These are phyloP conservation scores for Tenthredo notha DNA, from an alignment of 2,888 invertebrate genomes.

Conservation along the genomic window DNA sequence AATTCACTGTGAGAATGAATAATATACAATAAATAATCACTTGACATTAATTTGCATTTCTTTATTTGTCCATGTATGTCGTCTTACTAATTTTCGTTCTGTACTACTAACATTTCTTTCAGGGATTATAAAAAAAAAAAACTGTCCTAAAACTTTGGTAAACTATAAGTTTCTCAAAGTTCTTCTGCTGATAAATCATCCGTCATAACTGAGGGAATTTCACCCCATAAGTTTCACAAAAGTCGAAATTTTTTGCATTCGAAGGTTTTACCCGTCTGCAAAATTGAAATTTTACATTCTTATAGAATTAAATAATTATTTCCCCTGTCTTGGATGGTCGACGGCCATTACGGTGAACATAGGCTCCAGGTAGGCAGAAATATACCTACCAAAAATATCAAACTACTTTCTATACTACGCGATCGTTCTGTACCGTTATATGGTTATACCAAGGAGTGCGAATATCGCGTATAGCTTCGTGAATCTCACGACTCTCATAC, in stretches of 20 bases:
- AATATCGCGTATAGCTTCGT: constrained; percentile 31
- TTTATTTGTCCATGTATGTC: not conserved
- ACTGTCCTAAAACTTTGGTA: not conserved
- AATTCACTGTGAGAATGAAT: constrained; percentile 3
- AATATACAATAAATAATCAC: not conserved
- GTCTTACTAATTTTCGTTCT: not conserved
- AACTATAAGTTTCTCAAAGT: not conserved
- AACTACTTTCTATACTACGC: constrained; percentile 69
- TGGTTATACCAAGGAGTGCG: constrained; percentile 52
- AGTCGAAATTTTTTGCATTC: no score
- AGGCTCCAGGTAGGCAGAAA: not conserved
- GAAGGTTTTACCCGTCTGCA: not conserved
- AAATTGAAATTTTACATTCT: not conserved
- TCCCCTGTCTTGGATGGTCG: not conserved
- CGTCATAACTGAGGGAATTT: not conserved
- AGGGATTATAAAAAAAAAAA: not conserved
- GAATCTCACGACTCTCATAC: constrained; percentile 5
- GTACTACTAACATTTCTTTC: not conserved
- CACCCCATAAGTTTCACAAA: not conserved
- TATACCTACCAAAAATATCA: constrained; percentile 63
- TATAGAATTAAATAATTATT: not conserved
- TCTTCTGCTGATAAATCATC: not conserved
- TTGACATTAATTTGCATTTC: not conserved
- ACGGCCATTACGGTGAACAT: not conserved
- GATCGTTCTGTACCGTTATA: constrained; percentile 60